Evolutionary conservation across 2,888 invertebrate species (phyloP), one percentile per base, ranked within the genome.

Genomic region (Scaptodrosophila latifasciaeformis): DNA sequence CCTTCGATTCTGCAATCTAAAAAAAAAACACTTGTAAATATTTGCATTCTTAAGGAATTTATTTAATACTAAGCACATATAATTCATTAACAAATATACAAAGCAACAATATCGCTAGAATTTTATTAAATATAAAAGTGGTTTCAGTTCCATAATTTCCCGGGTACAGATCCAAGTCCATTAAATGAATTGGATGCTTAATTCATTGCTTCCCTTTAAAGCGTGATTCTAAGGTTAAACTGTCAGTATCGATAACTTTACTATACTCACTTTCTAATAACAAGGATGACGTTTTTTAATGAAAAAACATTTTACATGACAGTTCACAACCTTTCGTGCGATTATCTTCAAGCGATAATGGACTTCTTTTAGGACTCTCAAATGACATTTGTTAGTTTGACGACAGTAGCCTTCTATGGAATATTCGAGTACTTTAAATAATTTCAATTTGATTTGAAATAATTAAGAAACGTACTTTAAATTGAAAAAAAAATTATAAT

Each of bases 321-420:
- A 13, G 10, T 3, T 18, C 2, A 43, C 37, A 6, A 37, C 10
- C 15, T 53, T 44, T 1, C 53, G 47, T 2, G 35, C 27, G 2
- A 29, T 29, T 0, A 43, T 43, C 27, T 27, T 47, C 1, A 53
- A 10, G 2, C 53, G 47, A 24, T 48, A 53, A 1, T 35, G 2
- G 53, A 48, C 29, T 43, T 30, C 19, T 53, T 53, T 4, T 19
- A 18, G 17, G 47, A 43, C 30, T 47, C 48, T 10, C 48, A 53
- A 0, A 43, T 2, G 1, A 35, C 40, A 35, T 53, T 53, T 18
- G 48, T 53, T 35, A 53, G 27, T 17, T 53, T 53, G 29, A 50
- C 34, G 1, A 27, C 1, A 5, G 37, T 19, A 1, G 43, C 44
- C 5, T n/a, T 19, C 43, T 34, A n/a, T 12, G 15, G n/a, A n/a